Base-by-base conservation (phyloP, 1,140 invertebrate genomes). In the Dreissena polymorpha region DNA sequence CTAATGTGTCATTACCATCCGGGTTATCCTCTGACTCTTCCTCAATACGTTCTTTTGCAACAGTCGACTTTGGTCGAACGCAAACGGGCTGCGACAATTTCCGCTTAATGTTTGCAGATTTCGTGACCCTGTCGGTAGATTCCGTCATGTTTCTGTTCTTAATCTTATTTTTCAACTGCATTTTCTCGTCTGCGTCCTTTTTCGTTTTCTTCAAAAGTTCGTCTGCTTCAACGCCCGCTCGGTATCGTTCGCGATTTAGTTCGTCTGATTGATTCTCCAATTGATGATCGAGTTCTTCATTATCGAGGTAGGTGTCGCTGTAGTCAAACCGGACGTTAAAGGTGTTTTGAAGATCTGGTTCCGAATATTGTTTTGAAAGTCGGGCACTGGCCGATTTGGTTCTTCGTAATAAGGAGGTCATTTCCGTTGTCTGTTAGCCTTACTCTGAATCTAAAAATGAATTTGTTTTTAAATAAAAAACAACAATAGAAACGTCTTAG, bases 231-330 rank as follows among this genome's bases (percentile, higher is more conserved):
- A 85, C 81, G 8, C 73, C 65, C 21, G 64, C 76, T 0, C 81
- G 69, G 18, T 75, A 84, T n/a, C 83, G 67, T 51, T 81, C 74
- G 21, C 71, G 85, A 10, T 72, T 68, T 25, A 87, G 63, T 57
- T 69, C 73, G 18, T 63, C 50, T 60, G 78, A 60, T 60, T 79
- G 83, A 10, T 73, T 63, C n/a, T 87, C 86, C 23, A 87, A 21
- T 63, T 79, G 50, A 10, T 49, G 23, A n/a, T 76, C 83, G 21
- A 87, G 76, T 18, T 63, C 50, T 14, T 84, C 83, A 72, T 87
- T 87, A 16, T 87, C 85, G 12, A 85, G 74, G 55, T 87, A 85
- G 10, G 82, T 86, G 39, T 80, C 55, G 21, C 86, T 87, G 63
- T 86, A 85, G 53, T 87, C 86, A 57, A 82, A 82, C 23, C 79